A percentile compares a stretch with the other conserved stretches of the same genome.
Conservation (phyloP, 2,888 invertebrate genomes). For the Oithona nana region DNA sequence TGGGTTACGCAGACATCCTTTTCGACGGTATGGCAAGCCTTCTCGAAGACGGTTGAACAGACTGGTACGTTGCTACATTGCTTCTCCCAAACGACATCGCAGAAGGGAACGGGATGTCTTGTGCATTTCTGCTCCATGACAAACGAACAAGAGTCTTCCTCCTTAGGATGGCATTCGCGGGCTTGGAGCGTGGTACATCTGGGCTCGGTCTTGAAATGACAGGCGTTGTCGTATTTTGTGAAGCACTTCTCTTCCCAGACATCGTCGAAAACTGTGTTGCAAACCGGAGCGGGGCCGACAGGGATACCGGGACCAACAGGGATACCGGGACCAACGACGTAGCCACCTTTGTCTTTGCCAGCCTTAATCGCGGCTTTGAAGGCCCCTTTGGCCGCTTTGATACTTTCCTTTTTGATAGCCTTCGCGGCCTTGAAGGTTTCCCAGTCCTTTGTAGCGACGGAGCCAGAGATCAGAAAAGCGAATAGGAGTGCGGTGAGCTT, state of each 20-base stretch:
- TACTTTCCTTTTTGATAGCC: too few species aligned
- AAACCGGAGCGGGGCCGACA: too few species aligned
- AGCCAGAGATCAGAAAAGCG: too few species aligned
- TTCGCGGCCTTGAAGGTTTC: too few species aligned
- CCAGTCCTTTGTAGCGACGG: too few species aligned
- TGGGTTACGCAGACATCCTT: background rate
- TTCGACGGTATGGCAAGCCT: background rate
- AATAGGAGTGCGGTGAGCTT: too few species aligned
- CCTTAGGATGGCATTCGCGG: background rate
- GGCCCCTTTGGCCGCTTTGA: too few species aligned
- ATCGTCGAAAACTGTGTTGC: constrained; percentile 1
- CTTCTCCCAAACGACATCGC: constrained; percentile 1
- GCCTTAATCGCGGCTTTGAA: too few species aligned
- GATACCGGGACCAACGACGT: too few species aligned
- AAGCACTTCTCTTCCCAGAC: constrained; percentile 15
- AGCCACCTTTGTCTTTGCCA: too few species aligned
- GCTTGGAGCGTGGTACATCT: background rate
- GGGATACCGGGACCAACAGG: too few species aligned
- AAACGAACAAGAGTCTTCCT: background rate
- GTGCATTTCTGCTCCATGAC: constrained; percentile 6
- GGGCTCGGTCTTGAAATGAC: background rate
- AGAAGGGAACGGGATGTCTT: constrained; percentile 1
- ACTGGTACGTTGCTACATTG: background rate
- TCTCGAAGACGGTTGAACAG: background rate
- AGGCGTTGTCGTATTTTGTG: constrained; percentile 2